Base-by-base conservation (phyloP, 2,888 invertebrate species). In the Diadegma fenestrale region DNA sequence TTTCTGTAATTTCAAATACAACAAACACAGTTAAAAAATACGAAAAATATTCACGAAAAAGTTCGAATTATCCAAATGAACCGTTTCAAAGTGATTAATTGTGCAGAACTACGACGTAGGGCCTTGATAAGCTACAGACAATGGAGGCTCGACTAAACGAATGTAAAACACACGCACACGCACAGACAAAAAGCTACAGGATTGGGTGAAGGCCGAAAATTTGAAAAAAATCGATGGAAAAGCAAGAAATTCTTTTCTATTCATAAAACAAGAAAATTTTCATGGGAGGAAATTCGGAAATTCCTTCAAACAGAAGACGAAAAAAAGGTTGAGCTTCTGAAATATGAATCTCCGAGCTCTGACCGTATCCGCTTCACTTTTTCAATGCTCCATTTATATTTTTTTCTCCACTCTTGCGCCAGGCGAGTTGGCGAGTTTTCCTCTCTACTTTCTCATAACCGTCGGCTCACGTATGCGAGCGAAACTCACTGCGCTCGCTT, bases 1-100 rank as follows among this genome's bases (percentile, higher is more conserved):
- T 94, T 97, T 97, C 97, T 97, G 94, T 64, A 93, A 94, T 84
- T 72, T 61, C 71, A n/a, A 41, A 84, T 78, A 61, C 45, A 41
- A 68, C 30, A 30, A 88, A 76, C 71, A 37, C 0, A 30, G 30
- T 58, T 17, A 61, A 26, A 17, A 71, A 76, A 30, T 43, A 17
- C 43, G 14, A 72, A 30, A 51, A 22, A 12, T 14, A 10, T 8
- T 19, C n/a, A 30, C 30, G 4, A 22, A n/a, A 5, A 22, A 1
- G 61, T 43, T 12, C 30, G n/a, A 48, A 43, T 30, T 19, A n/a
- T 5, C 19, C 37, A 17, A 19, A 43, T 64, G 45, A 33, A n/a
- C 45, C 76, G 22, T n/a, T 48, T 41, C 61, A 10, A 17, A 43
- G 10, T 51, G 69, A 41, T 30, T 0, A 30, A 48, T 33, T 51